phyloP scores from a whole-genome alignment of 2,888 invertebrate genomes.

The Rhagophthalmus giganteus region DNA sequence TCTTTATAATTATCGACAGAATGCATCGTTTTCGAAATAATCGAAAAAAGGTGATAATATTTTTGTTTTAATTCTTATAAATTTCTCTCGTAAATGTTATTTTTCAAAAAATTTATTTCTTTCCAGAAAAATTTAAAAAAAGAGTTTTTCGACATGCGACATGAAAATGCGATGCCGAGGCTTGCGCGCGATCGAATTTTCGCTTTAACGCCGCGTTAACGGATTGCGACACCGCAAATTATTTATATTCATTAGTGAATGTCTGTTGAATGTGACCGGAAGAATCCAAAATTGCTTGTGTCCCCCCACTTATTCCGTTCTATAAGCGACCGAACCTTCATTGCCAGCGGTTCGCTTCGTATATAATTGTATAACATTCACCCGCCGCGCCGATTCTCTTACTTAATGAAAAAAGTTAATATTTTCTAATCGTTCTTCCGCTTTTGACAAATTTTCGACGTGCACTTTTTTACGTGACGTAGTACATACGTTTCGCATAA shows the following conservation, averaged over 20 bases:
- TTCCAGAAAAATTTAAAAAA: too few species aligned
- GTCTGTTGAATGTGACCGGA: conserved; percentile 11
- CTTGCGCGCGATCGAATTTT: too few species aligned
- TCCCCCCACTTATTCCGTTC: conserved; percentile 1
- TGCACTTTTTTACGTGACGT: not conserved
- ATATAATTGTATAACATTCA: conserved; percentile 6
- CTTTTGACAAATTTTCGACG: not conserved
- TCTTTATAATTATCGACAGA: too few species aligned
- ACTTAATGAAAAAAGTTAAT: not conserved
- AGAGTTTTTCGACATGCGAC: too few species aligned
- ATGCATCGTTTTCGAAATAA: too few species aligned
- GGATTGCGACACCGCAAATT: not conserved
- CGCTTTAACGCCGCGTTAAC: too few species aligned
- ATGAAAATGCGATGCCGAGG: too few species aligned
- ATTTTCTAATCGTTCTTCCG: not conserved
- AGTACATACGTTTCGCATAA: too few species aligned
- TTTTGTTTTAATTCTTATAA: too few species aligned
- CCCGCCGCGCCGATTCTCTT: conserved; percentile 1
- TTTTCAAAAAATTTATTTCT: too few species aligned
- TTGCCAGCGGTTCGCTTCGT: not conserved
- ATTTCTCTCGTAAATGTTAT: too few species aligned
- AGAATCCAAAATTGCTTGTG: conserved; percentile 8
- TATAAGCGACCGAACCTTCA: conserved; percentile 1
- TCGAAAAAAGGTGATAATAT: too few species aligned
- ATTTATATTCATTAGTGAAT: conserved; percentile 9